phyloP scores from a whole-genome alignment of 2,888 invertebrate genomes.

The Aleiodes testaceus region DNA sequence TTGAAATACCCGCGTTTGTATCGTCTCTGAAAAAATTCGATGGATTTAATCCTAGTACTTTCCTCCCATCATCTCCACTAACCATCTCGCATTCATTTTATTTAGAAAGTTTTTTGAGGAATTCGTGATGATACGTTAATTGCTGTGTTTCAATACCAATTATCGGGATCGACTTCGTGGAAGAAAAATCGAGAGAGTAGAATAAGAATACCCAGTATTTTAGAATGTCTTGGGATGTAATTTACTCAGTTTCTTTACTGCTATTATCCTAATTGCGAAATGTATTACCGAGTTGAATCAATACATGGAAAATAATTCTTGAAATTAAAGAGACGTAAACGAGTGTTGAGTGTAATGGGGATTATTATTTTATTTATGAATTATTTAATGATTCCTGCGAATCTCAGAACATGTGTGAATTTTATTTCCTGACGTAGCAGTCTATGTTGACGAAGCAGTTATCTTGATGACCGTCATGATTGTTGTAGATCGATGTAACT shows the following conservation, averaged over 20 bases:
- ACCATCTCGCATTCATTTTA: not conserved
- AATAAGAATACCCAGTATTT: constrained; percentile 15
- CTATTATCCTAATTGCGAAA: constrained; percentile 63
- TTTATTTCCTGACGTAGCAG: too few relatives aligned
- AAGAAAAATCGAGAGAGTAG: constrained; percentile 46
- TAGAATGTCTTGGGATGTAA: constrained; percentile 51
- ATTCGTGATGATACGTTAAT: constrained; percentile 58
- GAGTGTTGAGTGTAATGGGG: too few relatives aligned
- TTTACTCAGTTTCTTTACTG: constrained; percentile 62
- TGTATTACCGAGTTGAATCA: constrained; percentile 52
- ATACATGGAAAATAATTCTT: constrained; percentile 5
- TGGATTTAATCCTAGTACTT: constrained; percentile 22
- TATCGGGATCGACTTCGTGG: constrained; percentile 56
- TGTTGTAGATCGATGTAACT: too few relatives aligned
- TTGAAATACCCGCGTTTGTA: not conserved
- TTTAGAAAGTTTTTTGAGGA: constrained; percentile 25
- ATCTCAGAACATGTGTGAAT: too few relatives aligned
- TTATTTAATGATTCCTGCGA: too few relatives aligned
- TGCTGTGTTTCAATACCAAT: constrained; percentile 56
- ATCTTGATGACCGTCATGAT: too few relatives aligned
- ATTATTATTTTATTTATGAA: too few relatives aligned
- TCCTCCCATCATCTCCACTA: not conserved
- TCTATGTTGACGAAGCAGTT: too few relatives aligned
- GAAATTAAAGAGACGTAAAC: not conserved
- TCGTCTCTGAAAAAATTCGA: not conserved